These are phyloP conservation scores for Apodemus agrarius DNA, from an alignment of 2,797 vertebrate species.

Conservation along the genomic window DNA sequence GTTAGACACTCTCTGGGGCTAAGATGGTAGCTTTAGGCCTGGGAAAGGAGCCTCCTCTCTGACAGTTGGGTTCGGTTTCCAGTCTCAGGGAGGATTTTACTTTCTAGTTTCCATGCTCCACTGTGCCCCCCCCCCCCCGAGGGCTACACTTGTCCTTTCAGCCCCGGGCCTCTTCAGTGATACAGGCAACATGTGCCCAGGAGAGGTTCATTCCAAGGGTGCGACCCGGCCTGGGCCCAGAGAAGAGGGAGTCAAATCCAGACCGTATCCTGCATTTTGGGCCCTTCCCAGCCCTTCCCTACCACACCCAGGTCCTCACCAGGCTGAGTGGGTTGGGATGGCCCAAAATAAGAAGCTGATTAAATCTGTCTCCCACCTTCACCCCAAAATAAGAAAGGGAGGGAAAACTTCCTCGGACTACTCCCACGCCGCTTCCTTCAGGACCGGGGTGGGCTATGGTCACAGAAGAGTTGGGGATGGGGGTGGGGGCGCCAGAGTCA, in stretches of 20 bases:
- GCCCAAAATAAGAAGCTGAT: conserved; percentile 82
- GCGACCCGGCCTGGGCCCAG: conserved; percentile 2
- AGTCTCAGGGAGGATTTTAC: conserved; percentile 12
- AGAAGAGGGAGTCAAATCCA: conserved; percentile 51
- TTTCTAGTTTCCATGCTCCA: neutral
- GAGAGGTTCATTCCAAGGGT: conserved; percentile 11
- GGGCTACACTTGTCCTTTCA: conserved; percentile 3
- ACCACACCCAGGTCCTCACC: conserved; percentile 78
- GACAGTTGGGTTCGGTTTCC: neutral
- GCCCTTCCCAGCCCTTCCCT: conserved; percentile 77
- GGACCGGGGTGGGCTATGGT: conserved; percentile 48
- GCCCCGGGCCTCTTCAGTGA: neutral
- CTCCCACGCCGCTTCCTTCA: conserved; percentile 81
- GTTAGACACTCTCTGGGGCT: conserved; percentile 35
- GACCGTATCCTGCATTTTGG: conserved; percentile 67
- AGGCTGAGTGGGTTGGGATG: conserved; percentile 79
- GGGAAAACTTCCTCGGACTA: conserved; percentile 75
- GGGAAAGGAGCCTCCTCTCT: neutral
- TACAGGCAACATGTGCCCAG: neutral
- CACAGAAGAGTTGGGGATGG: neutral
- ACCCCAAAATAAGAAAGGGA: conserved; percentile 81
- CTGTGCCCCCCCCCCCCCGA: neutral
- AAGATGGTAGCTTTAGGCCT: conserved; percentile 19
- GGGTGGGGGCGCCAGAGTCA: neutral
- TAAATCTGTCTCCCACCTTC: conserved; percentile 83